A percentile compares a stretch with the other conserved stretches of the same genome.
These are phyloP conservation scores for Tachysurus vachellii DNA, from an alignment of 2,113 vertebrate genomes.

Conservation along the genomic window DNA sequence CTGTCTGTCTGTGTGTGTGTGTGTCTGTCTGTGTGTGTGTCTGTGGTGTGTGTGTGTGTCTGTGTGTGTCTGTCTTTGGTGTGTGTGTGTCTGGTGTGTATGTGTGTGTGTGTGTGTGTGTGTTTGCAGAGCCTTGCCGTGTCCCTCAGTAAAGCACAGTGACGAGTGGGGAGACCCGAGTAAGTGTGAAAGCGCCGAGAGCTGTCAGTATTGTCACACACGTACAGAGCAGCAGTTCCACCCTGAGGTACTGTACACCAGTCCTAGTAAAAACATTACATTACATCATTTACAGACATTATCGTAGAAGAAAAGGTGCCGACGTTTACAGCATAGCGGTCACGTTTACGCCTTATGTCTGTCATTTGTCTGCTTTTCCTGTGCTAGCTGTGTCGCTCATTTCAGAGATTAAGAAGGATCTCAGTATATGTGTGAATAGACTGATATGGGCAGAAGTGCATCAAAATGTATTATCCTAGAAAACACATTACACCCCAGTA, in stretches of 20 bases:
- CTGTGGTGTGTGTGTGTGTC: no score
- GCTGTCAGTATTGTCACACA: constrained; percentile 95
- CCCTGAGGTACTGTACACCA: constrained; percentile 81
- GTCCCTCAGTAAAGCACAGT: constrained; percentile 94
- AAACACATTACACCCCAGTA: neutral
- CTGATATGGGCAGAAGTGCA: no score
- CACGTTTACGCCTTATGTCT: neutral
- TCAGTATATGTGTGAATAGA: no score
- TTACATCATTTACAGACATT: no score
- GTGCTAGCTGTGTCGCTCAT: neutral
- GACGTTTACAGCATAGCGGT: neutral
- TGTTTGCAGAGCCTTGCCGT: constrained; percentile 83
- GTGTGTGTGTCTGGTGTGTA: no score
- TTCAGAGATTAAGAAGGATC: neutral
- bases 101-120: constrained; percentile 6
- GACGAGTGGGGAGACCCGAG: constrained; percentile 98
- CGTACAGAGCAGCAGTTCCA: constrained; percentile 98
- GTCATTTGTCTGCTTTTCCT: neutral
- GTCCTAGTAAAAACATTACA: neutral
- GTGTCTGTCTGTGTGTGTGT: no score
- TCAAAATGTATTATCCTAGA: neutral
- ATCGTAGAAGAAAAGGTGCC: neutral
- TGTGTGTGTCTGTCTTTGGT: no score
- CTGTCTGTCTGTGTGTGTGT: no score
- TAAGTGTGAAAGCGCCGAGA: constrained; percentile 92